Conservation (phyloP, 2,888 invertebrate species). For the Cancer borealis region DNA sequence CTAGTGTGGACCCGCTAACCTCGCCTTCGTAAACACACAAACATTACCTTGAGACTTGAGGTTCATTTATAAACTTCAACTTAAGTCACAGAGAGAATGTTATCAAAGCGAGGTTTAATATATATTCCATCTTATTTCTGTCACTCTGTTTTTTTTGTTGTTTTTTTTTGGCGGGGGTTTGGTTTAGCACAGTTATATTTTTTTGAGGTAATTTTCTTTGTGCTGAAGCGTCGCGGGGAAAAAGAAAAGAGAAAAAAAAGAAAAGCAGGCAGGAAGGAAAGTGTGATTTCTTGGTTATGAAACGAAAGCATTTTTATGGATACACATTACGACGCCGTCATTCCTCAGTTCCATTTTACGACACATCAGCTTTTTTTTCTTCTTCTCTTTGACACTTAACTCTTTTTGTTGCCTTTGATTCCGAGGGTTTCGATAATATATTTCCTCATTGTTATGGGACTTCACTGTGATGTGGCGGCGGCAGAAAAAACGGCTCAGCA, state of each 20-base stretch:
- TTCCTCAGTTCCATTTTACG: neutral
- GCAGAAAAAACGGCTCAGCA: too few relatives aligned
- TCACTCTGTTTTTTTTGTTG: too few relatives aligned
- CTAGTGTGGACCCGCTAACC: neutral
- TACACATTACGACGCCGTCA: neutral
- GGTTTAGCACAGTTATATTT: neutral
- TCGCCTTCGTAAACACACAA: neutral
- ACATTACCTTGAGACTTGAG: neutral
- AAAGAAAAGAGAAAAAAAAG: too few relatives aligned
- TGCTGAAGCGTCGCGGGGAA: neutral
- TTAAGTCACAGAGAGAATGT: neutral
- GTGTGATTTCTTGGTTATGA: conserved; percentile 16
- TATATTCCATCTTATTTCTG: neutral
- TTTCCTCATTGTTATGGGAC: neutral
- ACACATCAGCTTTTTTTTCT: neutral
- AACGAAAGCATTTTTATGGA: conserved; percentile 8
- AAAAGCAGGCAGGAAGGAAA: too few relatives aligned
- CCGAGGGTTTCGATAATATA: neutral
- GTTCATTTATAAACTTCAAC: neutral
- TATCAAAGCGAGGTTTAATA: neutral
- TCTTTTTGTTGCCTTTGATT: neutral
- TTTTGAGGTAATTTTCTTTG: conserved; percentile 8
- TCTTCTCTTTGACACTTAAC: neutral
- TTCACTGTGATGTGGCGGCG: neutral
- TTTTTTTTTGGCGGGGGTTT: too few relatives aligned